These are phyloP conservation scores for Axis porcinus DNA, from an alignment of 2,113 vertebrate species.

Conservation along the genomic window DNA sequence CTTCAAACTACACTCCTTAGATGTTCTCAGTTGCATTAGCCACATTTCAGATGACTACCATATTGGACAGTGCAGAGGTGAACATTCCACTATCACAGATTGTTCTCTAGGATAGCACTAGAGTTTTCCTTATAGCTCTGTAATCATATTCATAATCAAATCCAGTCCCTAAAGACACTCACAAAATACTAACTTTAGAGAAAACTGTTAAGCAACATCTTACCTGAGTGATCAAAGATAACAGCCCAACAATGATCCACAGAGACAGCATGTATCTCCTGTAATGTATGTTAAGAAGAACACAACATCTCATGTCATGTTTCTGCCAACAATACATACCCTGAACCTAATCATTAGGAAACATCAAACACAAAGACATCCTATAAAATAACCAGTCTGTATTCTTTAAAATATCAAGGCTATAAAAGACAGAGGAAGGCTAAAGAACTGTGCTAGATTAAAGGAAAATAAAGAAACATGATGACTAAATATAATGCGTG, in stretches of 20 bases:
- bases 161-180: neutral
- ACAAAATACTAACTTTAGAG: neutral
- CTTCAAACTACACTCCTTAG: neutral
- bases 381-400: neutral
- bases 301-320: neutral
- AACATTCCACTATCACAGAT: neutral
- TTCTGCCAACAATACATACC: neutral
- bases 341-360: neutral
- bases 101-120: neutral
- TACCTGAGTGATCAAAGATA: neutral
- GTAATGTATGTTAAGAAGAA: neutral
- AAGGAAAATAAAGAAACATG: neutral
- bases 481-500: neutral
- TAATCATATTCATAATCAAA: neutral
- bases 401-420: neutral
- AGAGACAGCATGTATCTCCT: neutral
- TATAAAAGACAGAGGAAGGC: neutral
- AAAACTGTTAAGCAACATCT: neutral
- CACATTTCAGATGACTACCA: neutral
- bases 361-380: neutral
- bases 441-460: neutral
- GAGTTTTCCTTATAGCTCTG: neutral
- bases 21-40: neutral
- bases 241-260: neutral
- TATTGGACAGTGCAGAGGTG: neutral